Percentiles rank a stretch among this genome's conserved stretches.
Evolutionary conservation across 30 jellyfish, hydroid and myxozoan genomes (phyloP).

Genomic region (Hydractinia symbiolongicarpus): DNA sequence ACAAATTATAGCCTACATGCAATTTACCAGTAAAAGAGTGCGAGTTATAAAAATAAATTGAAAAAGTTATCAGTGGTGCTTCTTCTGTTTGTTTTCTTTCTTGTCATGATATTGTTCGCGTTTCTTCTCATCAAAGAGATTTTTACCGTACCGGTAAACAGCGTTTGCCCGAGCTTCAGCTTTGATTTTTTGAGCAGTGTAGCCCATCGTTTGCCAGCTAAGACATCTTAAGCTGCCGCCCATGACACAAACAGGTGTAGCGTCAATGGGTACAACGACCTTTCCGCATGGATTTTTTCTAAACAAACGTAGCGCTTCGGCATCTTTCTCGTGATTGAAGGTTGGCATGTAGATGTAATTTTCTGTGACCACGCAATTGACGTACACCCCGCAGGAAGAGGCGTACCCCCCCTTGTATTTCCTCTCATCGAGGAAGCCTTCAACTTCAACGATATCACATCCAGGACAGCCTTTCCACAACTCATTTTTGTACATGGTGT

Average conservation of each 20-base stretch:
- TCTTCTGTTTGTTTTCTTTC: too few relatives aligned
- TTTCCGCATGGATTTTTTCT: background rate
- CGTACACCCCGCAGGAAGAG: conserved; percentile 2
- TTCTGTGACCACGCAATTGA: conserved; percentile 1
- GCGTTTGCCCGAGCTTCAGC: background rate
- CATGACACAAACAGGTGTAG: background rate
- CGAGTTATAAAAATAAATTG: too few relatives aligned
- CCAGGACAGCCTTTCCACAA: conserved; percentile 2
- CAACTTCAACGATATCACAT: background rate
- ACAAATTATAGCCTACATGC: too few relatives aligned
- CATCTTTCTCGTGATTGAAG: conserved; percentile 2
- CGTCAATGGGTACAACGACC: background rate
- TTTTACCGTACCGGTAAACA: background rate
- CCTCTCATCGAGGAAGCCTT: background rate
- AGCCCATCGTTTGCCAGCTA: background rate
- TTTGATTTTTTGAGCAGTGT: background rate
- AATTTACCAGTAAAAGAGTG: too few relatives aligned
- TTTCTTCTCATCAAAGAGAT: too few relatives aligned
- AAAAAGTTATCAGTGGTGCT: too few relatives aligned
- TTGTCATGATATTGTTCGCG: too few relatives aligned
- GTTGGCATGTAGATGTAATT: background rate
- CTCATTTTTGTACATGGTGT: background rate
- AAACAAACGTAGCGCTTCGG: background rate
- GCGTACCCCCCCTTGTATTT: background rate
- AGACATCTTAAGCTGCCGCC: background rate